Percentiles rank a stretch among this genome's conserved stretches.
Conservation (phyloP, 1,140 invertebrate species). For the Neodiprion virginianus region DNA sequence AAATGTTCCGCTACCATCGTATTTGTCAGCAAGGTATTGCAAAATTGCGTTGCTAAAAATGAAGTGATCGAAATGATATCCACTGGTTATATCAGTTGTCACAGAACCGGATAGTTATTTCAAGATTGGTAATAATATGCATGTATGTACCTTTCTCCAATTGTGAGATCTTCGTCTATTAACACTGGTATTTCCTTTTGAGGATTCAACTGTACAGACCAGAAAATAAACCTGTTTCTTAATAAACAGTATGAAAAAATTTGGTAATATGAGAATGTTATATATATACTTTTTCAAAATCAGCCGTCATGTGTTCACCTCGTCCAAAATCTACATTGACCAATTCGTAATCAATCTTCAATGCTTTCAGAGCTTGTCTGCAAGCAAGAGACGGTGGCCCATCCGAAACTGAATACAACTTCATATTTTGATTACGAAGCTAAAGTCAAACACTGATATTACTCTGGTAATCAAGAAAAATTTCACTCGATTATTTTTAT, state of each 20-base stretch:
- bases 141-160: conserved; percentile 69
- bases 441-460: not conserved
- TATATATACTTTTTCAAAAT: conserved; percentile 69
- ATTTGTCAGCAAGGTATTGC: conserved; percentile 79
- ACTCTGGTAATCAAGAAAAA: conserved; percentile 24
- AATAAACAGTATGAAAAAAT: conserved; percentile 14
- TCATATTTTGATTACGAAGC: conserved; percentile 56
- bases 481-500: not conserved
- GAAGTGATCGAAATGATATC: not conserved
- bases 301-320: conserved; percentile 74
- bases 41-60: conserved; percentile 73
- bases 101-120: not conserved
- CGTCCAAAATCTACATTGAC: conserved; percentile 72
- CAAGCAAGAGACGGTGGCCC: conserved; percentile 78
- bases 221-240: conserved; percentile 13
- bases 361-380: conserved; percentile 68
- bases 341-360: conserved; percentile 70
- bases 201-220: conserved; percentile 71
- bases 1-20: conserved; percentile 66
- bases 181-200: conserved; percentile 82
- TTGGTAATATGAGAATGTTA: conserved; percentile 19
- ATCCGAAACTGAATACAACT: conserved; percentile 75
- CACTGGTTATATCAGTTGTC: not conserved
- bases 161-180: conserved; percentile 74
- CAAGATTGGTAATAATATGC: conserved; percentile 7